Evolutionary conservation across 2,113 vertebrate genomes (phyloP).

Genomic region (Pampusana beccarii): DNA sequence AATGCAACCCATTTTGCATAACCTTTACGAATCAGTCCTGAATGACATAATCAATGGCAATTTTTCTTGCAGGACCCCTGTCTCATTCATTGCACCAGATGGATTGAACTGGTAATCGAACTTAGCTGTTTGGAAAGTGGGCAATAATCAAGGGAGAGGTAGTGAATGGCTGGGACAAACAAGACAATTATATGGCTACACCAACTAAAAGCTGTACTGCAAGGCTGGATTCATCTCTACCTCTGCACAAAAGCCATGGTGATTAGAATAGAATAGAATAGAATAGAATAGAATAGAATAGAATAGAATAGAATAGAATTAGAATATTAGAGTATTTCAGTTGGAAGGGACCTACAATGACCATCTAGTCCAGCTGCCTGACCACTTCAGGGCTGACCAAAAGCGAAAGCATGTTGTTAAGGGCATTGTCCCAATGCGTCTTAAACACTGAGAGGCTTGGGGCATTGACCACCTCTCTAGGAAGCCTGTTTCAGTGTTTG

Average conservation of each 20-base stretch:
- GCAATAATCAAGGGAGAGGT: not conserved
- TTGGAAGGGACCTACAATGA: not conserved
- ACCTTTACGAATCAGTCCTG: not conserved
- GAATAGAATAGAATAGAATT: not conserved
- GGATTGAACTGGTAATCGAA: not conserved
- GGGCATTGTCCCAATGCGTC: not conserved
- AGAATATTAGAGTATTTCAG: not conserved
- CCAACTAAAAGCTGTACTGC: not conserved
- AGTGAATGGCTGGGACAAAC: not conserved
- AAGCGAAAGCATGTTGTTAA: not conserved
- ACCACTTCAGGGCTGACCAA: not conserved
- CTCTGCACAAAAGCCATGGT: not conserved
- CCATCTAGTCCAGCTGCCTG: not conserved
- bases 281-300: too few species aligned
- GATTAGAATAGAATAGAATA: not conserved
- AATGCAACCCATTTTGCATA: not conserved
- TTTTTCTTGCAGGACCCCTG: not conserved
- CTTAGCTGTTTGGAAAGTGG: not conserved
- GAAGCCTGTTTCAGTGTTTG: not conserved
- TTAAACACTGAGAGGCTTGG: not conserved
- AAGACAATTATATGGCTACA: not conserved
- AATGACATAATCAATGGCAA: not conserved
- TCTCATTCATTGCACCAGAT: not conserved
- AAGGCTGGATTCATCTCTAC: not conserved
- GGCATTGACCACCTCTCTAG: not conserved